These are phyloP conservation scores for Caenorhabditis elegans DNA, from an alignment of 1,140 invertebrate genomes.

Conservation along the genomic window WBcel235 BX284605.5:4344001-4344500, in stretches of 20 bases:
- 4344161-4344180: neutral
- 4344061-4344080: no score
- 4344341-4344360: conserved; percentile 89
- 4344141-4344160: neutral
- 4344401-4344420: conserved; percentile 80
- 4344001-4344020: no score
- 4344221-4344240: no score
- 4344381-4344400: conserved; percentile 69
- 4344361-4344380: conserved; percentile 77
- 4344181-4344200: no score
- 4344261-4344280: conserved; percentile 80
- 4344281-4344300: conserved; percentile 90
- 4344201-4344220: no score
- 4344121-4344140: no score
- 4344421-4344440: conserved; percentile 43
- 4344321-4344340: conserved; percentile 76
- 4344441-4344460: conserved; percentile 13
- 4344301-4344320: conserved; percentile 95
- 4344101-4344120: no score
- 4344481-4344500: conserved; percentile 32
- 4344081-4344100: no score
- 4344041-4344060: no score
- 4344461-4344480: conserved; percentile 22
- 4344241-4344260: no score
- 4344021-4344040: no score